Percentiles rank a stretch among this genome's conserved stretches.
Conservation (phyloP, 2,888 invertebrate genomes). For the Himalopsyche kuldschensis region DNA sequence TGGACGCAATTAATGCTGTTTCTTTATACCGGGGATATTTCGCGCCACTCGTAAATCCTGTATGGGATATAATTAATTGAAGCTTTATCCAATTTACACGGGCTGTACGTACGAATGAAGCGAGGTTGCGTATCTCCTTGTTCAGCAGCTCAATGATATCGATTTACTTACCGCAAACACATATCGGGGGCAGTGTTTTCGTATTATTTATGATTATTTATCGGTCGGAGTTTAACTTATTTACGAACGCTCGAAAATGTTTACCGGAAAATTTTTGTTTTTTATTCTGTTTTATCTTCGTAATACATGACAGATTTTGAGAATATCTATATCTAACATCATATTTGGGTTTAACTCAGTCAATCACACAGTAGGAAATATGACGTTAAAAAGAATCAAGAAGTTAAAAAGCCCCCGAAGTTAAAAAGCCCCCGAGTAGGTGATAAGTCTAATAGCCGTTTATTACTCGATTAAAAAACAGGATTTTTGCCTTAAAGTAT, state of each 20-base stretch:
- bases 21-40: constrained; percentile 16
- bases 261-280: no score
- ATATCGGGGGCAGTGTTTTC: constrained; percentile 7
- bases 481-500: no score
- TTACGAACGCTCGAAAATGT: neutral
- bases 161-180: neutral
- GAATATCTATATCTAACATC: no score
- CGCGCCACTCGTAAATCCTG: constrained; percentile 23
- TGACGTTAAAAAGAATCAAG: no score
- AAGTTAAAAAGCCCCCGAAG: no score
- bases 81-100: constrained; percentile 35
- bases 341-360: no score
- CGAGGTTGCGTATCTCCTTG: neutral
- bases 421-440: no score
- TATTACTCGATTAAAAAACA: no score
- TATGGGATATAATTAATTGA: constrained; percentile 30
- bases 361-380: no score
- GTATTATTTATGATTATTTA: constrained; percentile 17
- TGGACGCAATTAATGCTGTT: constrained; percentile 8
- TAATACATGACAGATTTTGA: no score
- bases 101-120: neutral
- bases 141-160: constrained; percentile 12
- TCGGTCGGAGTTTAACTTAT: neutral
- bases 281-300: no score
- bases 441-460: no score